These are phyloP conservation scores for Cyprinodon variegatus DNA, from an alignment of 2,113 vertebrate genomes.

Conservation along the genomic window DNA sequence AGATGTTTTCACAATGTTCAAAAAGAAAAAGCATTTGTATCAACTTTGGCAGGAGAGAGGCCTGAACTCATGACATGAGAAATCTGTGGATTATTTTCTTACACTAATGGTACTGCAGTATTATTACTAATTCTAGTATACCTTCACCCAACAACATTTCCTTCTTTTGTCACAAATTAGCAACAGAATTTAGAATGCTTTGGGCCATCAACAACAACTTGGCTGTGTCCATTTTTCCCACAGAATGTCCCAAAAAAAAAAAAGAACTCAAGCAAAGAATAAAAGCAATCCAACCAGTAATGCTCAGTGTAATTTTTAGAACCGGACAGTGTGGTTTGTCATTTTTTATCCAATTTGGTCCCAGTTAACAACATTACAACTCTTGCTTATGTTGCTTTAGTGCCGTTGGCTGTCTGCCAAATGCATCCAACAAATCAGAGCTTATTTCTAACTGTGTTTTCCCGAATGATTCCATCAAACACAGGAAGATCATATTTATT, in stretches of 20 bases:
- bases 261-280: slow-evolving; percentile 71
- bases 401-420: slow-evolving; percentile 76
- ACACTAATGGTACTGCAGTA: slow-evolving; percentile 8
- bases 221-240: slow-evolving; percentile 23
- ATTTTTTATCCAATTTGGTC: slow-evolving; percentile 79
- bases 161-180: slow-evolving; percentile 22
- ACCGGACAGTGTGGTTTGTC: slow-evolving; percentile 78
- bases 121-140: slow-evolving; percentile 5
- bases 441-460: slow-evolving; percentile 75
- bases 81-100: slow-evolving; percentile 35
- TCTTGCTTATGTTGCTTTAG: slow-evolving; percentile 72
- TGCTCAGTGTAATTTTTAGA: slow-evolving; percentile 70
- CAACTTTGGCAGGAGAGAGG: slow-evolving; percentile 33
- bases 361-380: slow-evolving; percentile 70
- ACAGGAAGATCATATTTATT: slow-evolving; percentile 65
- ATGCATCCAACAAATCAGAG: slow-evolving; percentile 69
- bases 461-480: slow-evolving; percentile 56
- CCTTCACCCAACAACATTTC: slow-evolving; percentile 1
- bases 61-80: slow-evolving; percentile 25
- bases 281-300: slow-evolving; percentile 71
- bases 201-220: slow-evolving; percentile 42
- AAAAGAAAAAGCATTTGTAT: slow-evolving; percentile 59
- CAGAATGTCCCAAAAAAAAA: slow-evolving; percentile 44
- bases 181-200: slow-evolving; percentile 35
- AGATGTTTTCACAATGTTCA: slow-evolving; percentile 67